Conservation (phyloP, 2,888 invertebrate genomes). For the Ophion costatus region DNA sequence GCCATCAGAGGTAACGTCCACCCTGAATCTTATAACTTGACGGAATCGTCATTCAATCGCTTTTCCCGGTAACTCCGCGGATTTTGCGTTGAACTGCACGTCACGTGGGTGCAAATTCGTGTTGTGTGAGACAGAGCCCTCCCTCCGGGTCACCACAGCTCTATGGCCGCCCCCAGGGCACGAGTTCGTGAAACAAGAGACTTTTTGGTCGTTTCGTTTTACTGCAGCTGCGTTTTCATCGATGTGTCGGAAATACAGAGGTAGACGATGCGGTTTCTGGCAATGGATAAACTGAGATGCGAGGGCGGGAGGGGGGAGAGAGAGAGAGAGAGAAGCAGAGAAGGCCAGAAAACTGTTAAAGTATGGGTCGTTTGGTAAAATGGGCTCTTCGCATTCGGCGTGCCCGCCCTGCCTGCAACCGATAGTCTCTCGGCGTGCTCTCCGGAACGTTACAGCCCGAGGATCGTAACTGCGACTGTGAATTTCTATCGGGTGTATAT, state of each 20-base stretch:
- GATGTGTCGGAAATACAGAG: slow-evolving; percentile 34
- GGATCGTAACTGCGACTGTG: slow-evolving; percentile 69
- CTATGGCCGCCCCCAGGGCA: neutral
- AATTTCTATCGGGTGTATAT: slow-evolving; percentile 74
- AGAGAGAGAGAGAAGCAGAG: neutral
- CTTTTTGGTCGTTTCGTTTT: slow-evolving; percentile 38
- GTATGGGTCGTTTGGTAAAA: slow-evolving; percentile 69
- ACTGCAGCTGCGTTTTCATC: slow-evolving; percentile 42
- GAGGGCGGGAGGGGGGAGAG: neutral
- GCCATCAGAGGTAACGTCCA: too few relatives aligned
- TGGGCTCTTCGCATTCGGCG: slow-evolving; percentile 71
- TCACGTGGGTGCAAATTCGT: slow-evolving; percentile 38
- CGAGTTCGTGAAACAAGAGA: slow-evolving; percentile 40
- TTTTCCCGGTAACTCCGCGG: too few relatives aligned
- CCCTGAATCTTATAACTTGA: too few relatives aligned
- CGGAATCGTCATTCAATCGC: too few relatives aligned
- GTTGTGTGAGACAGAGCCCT: neutral
- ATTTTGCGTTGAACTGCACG: too few relatives aligned
- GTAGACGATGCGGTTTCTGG: slow-evolving; percentile 24
- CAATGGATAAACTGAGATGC: slow-evolving; percentile 15
- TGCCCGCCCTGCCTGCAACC: slow-evolving; percentile 31
- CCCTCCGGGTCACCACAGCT: too few relatives aligned
- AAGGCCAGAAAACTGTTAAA: slow-evolving; percentile 65
- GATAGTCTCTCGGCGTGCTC: slow-evolving; percentile 39
- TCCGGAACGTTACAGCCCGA: slow-evolving; percentile 42